These are phyloP conservation scores for Parthenolecanium corni DNA, from an alignment of 2,888 invertebrate species.

Conservation along the genomic window DNA sequence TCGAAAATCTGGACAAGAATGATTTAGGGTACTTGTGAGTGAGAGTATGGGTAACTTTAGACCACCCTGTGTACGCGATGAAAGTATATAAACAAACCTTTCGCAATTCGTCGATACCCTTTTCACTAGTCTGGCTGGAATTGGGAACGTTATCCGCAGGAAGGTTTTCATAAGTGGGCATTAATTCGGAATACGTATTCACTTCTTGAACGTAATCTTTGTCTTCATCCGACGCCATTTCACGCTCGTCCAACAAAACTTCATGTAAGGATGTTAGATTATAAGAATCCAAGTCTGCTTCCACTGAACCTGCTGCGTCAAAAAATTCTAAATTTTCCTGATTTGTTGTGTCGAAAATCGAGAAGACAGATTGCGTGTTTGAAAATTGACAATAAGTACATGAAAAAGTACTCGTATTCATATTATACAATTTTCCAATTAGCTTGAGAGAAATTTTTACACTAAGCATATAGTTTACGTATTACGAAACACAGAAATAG, in stretches of 20 bases:
- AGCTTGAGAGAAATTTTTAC: too few species aligned
- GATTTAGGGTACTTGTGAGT: too few species aligned
- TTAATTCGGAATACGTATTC: slow-evolving; percentile 14
- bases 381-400: too few species aligned
- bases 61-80: too few species aligned
- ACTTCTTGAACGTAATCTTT: slow-evolving; percentile 6
- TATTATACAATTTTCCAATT: too few species aligned
- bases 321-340: not conserved
- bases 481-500: too few species aligned
- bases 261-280: slow-evolving; percentile 30
- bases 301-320: slow-evolving; percentile 5
- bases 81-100: slow-evolving; percentile 15
- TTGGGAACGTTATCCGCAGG: not conserved
- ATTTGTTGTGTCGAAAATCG: not conserved
- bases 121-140: slow-evolving; percentile 5
- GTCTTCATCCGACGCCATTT: slow-evolving; percentile 30
- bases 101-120: slow-evolving; percentile 22
- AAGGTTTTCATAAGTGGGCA: slow-evolving; percentile 11
- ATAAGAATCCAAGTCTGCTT: slow-evolving; percentile 21
- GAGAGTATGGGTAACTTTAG: too few species aligned
- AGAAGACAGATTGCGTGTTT: too few species aligned
- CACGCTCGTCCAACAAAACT: slow-evolving; percentile 30
- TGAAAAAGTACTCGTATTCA: too few species aligned
- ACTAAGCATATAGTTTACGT: too few species aligned
- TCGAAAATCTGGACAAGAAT: too few species aligned